Percentiles rank a stretch among this genome's conserved stretches.
Evolutionary conservation across 2,797 vertebrate genomes (phyloP).

Genomic region (Hoplostethus atlanticus): DNA sequence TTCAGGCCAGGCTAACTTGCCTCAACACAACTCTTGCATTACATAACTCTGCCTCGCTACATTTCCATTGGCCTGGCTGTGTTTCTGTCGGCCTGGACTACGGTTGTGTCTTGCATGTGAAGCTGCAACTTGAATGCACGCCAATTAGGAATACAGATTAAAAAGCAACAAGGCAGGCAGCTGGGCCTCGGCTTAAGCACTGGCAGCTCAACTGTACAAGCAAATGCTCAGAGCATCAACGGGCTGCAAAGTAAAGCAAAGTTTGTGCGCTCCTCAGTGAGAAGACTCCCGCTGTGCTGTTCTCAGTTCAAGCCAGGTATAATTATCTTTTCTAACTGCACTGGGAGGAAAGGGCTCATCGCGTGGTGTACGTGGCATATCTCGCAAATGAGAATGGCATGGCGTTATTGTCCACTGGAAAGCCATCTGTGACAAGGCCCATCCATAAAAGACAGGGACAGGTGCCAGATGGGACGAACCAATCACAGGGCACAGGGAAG

Average conservation of each 20-base stretch:
- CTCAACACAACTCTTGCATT: constrained; percentile 6
- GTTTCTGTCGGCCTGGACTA: not conserved
- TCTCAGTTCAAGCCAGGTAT: no score
- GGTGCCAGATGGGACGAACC: not conserved
- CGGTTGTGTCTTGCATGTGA: constrained; percentile 3
- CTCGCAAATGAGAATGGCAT: constrained; percentile 13
- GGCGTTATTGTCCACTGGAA: not conserved
- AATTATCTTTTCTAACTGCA: not conserved
- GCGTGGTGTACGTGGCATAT: not conserved
- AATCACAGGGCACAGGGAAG: constrained; percentile 4
- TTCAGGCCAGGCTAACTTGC: not conserved
- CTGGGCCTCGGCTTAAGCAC: constrained; percentile 12
- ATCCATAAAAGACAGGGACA: not conserved
- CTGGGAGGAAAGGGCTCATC: not conserved
- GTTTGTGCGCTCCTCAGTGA: constrained; percentile 2
- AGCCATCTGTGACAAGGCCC: no score
- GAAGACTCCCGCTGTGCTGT: not conserved
- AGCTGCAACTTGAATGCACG: not conserved
- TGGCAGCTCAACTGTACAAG: constrained; percentile 21
- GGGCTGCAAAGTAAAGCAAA: constrained; percentile 7
- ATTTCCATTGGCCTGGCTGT: not conserved
- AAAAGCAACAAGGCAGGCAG: constrained; percentile 20
- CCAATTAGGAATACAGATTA: constrained; percentile 12
- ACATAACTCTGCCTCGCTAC: not conserved
- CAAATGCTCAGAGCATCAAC: constrained; percentile 9